Evolutionary conservation across 2,888 invertebrate species (phyloP).

Genomic region (Rhagonycha lutea): DNA sequence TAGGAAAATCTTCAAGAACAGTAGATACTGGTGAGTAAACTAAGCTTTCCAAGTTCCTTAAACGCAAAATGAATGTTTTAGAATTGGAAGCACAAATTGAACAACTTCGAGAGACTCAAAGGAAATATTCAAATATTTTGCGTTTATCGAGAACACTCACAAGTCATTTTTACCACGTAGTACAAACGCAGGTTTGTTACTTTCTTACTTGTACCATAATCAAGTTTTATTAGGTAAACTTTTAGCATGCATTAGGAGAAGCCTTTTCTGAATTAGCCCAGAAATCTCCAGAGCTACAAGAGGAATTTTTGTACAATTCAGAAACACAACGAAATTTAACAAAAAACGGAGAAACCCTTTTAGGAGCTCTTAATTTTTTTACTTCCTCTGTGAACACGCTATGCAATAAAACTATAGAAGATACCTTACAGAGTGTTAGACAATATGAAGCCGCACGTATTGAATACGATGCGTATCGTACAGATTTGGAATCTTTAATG

Average conservation of each 20-base stretch:
- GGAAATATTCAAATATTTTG: conserved; percentile 87
- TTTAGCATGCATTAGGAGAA: conserved; percentile 85
- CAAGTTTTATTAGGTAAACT: conserved; percentile 12
- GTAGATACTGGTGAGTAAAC: conserved; percentile 74
- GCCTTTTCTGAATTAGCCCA: conserved; percentile 94
- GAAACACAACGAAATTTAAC: conserved; percentile 93
- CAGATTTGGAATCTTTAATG: conserved; percentile 85
- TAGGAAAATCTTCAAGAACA: conserved; percentile 91
- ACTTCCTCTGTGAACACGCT: conserved; percentile 94
- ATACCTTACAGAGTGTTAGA: conserved; percentile 79
- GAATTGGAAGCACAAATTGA: conserved; percentile 95
- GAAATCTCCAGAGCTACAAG: conserved; percentile 93
- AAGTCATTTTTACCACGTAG: conserved; percentile 86
- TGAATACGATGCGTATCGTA: conserved; percentile 97
- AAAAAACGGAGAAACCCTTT: conserved; percentile 90
- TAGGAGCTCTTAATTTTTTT: conserved; percentile 95
- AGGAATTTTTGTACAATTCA: conserved; percentile 92
- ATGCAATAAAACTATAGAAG: conserved; percentile 97
- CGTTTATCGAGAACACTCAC: conserved; percentile 84
- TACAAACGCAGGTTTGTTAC: conserved; percentile 72
- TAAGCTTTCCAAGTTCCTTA: neutral
- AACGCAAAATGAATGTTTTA: conserved; percentile 45
- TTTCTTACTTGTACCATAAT: neutral
- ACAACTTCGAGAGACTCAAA: conserved; percentile 88
- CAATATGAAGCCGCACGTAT: conserved; percentile 80